phyloP scores from a whole-genome alignment of 2,888 invertebrate genomes.

The Temnothorax rugatulus region DNA sequence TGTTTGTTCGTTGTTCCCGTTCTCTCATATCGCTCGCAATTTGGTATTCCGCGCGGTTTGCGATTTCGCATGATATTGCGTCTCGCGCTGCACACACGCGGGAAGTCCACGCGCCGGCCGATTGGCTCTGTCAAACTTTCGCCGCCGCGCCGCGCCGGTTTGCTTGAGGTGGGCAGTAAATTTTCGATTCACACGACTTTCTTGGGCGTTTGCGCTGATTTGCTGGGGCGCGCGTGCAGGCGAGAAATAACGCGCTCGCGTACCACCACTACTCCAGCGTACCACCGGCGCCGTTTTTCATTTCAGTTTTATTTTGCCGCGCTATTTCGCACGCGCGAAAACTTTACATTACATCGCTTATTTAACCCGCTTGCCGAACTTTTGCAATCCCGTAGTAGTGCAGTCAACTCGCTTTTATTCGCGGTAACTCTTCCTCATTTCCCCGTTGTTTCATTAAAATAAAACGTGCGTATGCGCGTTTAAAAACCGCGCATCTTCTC shows the following conservation, averaged over 20 bases:
- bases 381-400: slow-evolving; percentile 56
- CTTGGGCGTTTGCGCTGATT: slow-evolving; percentile 25
- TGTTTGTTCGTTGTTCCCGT: slow-evolving; percentile 6
- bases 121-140: slow-evolving; percentile 48
- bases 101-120: slow-evolving; percentile 3
- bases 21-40: slow-evolving; percentile 28
- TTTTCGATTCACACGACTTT: slow-evolving; percentile 39
- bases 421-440: slow-evolving; percentile 46
- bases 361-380: slow-evolving; percentile 61
- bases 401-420: slow-evolving; percentile 35
- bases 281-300: slow-evolving; percentile 35
- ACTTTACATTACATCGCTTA: slow-evolving; percentile 53
- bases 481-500: background rate
- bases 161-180: slow-evolving; percentile 21
- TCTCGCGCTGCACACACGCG: slow-evolving; percentile 1
- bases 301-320: slow-evolving; percentile 49
- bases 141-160: background rate
- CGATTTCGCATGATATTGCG: slow-evolving; percentile 30
- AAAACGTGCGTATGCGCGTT: background rate
- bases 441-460: slow-evolving; percentile 44
- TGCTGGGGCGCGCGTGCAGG: background rate
- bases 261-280: no score
- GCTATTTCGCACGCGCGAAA: slow-evolving; percentile 6
- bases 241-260: slow-evolving; percentile 37
- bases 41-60: slow-evolving; percentile 22